Conservation (phyloP, 1,140 invertebrate species). For the Brachionus plicatilis region DNA sequence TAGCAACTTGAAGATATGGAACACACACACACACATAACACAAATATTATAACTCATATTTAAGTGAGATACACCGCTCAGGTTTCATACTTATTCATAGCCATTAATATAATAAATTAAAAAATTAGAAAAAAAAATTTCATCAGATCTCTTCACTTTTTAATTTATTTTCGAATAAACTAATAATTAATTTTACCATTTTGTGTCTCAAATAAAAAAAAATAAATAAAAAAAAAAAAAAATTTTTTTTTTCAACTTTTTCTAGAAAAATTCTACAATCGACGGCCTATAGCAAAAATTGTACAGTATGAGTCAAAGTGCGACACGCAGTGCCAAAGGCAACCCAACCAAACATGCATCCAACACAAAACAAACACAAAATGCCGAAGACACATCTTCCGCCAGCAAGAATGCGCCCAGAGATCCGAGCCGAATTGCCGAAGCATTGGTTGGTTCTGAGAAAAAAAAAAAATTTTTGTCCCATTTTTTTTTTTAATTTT, state of each 20-base stretch:
- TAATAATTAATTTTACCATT: too few species aligned
- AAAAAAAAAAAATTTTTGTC: background rate
- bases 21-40: conserved; percentile 13
- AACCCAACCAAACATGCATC: background rate
- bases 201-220: too few species aligned
- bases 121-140: conserved; percentile 12
- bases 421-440: background rate
- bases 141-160: background rate
- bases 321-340: background rate
- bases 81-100: background rate
- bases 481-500: background rate
- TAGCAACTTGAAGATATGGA: conserved; percentile 24
- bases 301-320: conserved; percentile 39
- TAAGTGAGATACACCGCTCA: conserved; percentile 17
- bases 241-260: too few species aligned
- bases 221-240: too few species aligned
- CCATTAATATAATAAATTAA: background rate
- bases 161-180: background rate
- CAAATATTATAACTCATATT: conserved; percentile 10
- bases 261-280: background rate
- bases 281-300: background rate
- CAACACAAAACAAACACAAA: conserved; percentile 1
- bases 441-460: background rate
- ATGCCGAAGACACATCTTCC: background rate
- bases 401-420: background rate